Base-by-base conservation (phyloP, 2,888 invertebrate species). In the Nephrotoma guestfalica region DNA sequence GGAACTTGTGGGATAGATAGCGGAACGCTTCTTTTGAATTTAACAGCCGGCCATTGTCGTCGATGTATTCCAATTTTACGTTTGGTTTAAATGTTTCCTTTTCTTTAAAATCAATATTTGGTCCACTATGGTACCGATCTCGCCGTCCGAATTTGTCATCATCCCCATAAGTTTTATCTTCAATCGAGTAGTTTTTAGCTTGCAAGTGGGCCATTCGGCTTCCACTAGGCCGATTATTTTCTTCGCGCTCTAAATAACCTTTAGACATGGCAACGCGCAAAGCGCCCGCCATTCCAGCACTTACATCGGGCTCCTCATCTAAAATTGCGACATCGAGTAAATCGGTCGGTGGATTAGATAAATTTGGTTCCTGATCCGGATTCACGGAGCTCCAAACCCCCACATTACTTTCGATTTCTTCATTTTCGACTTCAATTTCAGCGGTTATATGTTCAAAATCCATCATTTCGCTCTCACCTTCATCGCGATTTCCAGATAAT, bases 1-100 rank as follows among this genome's bases (percentile, higher is more conserved):
- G 99, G 93, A 99, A 99, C 92, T 99, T 98, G 92, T 99, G 99
- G 41, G 98, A 98, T 86, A 99, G 93, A 93, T 98, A 97, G 88
- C 97, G 94, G 92, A 99, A 99, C 86, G 99, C 99, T 93, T 99
- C 99, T 92, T 99, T 99, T 87, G 96, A 95, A 89, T 96, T 96
- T 87, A 99, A 94, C 89, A 96, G 94, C 87, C 97, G 95, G 0
- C 99, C 99, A 90, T 97, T 96, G 90, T 99, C 98, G 92, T 99
- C 99, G 88, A 98, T 97, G 91, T 99, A 99, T 90, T 99, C 98
- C 89, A 99, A 92, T 92, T 98, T 98, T 57, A 99, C 96, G 91
- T 96, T 97, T 0, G 99, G 99, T 90, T 97, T 96, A 92, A 98
- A 99, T 87, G 94, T 93, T 86, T 95, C 95, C 91, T 97, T 97